These are phyloP conservation scores for Cryptocephalus primarius DNA, from an alignment of 2,888 invertebrate genomes.

Conservation along the genomic window DNA sequence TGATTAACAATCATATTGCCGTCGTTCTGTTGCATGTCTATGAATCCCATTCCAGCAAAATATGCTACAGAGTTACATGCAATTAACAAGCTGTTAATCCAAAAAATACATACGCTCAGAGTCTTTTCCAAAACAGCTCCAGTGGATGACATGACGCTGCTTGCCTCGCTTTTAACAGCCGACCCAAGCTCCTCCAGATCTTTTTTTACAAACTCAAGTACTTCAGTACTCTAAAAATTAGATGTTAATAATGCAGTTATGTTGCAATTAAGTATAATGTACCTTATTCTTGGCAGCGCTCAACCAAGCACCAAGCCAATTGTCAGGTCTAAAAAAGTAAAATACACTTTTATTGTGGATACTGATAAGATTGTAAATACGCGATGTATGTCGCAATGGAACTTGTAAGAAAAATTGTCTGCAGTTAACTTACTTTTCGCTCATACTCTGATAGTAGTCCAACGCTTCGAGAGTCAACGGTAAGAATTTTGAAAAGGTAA, in stretches of 20 bases:
- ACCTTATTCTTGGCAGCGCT: slow-evolving; percentile 37
- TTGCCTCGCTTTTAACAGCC: slow-evolving; percentile 61
- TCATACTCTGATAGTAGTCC: not conserved
- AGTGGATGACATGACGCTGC: slow-evolving; percentile 52
- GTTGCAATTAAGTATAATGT: slow-evolving; percentile 2
- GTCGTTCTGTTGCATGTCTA: no score
- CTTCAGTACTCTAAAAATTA: slow-evolving; percentile 52
- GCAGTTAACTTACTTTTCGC: not conserved
- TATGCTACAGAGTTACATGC: no score
- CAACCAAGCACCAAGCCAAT: slow-evolving; percentile 37
- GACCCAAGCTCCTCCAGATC: slow-evolving; percentile 65
- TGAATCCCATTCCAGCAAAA: no score
- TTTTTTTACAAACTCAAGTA: slow-evolving; percentile 64
- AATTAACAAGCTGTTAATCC: no score
- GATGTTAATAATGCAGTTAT: not conserved
- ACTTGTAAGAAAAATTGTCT: not conserved
- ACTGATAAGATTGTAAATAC: not conserved
- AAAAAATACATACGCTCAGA: slow-evolving; percentile 43
- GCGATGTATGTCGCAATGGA: not conserved
- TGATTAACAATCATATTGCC: no score
- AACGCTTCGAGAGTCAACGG: no score
- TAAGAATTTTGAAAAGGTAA: no score
- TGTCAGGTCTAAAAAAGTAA: slow-evolving; percentile 23
- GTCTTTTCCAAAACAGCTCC: slow-evolving; percentile 59
- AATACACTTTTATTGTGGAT: slow-evolving; percentile 3